Evolutionary conservation across 2,113 vertebrate species (phyloP).

Genomic region (Phalacrocorax brasilianus): DNA sequence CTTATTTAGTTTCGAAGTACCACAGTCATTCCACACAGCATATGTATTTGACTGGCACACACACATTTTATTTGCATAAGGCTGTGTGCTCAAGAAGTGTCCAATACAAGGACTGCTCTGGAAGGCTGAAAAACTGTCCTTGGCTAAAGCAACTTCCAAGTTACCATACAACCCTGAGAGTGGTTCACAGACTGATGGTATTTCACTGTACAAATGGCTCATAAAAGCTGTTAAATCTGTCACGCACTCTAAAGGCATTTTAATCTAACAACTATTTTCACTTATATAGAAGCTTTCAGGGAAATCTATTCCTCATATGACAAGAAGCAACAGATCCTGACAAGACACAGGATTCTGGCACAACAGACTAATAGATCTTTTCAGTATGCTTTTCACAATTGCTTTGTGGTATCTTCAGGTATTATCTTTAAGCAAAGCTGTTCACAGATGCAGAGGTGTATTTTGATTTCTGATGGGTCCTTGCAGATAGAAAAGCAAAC

Average conservation of each 20-base stretch:
- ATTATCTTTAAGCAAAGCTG: neutral
- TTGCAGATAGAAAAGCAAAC: neutral
- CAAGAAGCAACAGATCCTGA: slow-evolving; percentile 4
- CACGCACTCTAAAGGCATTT: slow-evolving; percentile 38
- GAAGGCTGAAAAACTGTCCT: neutral
- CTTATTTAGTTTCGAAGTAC: neutral
- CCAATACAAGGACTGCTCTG: neutral
- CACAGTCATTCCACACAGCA: neutral
- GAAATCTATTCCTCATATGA: slow-evolving; percentile 43
- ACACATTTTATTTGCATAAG: neutral
- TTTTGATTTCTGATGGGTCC: neutral
- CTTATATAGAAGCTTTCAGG: slow-evolving; percentile 12
- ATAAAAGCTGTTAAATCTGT: slow-evolving; percentile 58
- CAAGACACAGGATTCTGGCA: neutral
- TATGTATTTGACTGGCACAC: neutral
- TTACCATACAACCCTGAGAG: neutral
- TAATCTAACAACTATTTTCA: slow-evolving; percentile 54
- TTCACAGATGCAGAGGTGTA: neutral
- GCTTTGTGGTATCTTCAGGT: neutral
- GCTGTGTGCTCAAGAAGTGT: neutral
- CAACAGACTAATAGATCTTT: neutral
- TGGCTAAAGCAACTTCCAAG: neutral
- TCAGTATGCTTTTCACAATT: neutral
- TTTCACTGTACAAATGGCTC: slow-evolving; percentile 42
- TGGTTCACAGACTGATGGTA: slow-evolving; percentile 9